Evolutionary conservation across 1,140 invertebrate species (phyloP), one percentile per base, ranked within the genome.

Genomic region (Tetragnatha versicolor): DNA sequence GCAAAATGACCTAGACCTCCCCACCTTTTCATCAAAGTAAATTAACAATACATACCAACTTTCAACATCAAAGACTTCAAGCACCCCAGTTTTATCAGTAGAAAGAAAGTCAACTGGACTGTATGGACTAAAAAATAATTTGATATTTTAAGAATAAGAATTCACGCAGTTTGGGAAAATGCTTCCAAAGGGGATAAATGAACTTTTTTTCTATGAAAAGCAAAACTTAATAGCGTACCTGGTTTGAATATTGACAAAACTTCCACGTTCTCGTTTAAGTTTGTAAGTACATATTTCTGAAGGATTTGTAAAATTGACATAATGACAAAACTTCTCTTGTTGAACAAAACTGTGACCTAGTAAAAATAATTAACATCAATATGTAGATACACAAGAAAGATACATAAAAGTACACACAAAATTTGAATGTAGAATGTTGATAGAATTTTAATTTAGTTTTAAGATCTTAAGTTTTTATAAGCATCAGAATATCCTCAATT

Each of bases 221-320:
- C 35, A n/a, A n/a, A 60, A 33, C 20, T 35, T 25, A 60, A n/a
- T 51, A 22, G 7, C 60, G 42, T 63, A 63, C 60, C 60, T 63
- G 17, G 60, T 37, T 63, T 6, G 33, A 39, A 63, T 63, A 42
- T 63, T 63, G 37, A 22, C 33, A 42, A 27, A 17, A 58, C 35
- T 58, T 12, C 3, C 27, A 20, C 27, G 9, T 4, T 3, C 0
- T 6, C 29, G 25, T 45, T 45, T 45, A 22, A 25, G 25, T 5
- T 10, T 27, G 33, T n/a, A 37, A 10, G 22, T 14, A 12, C 9
- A 17, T 3, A 63, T 63, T 1, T 42, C 33, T 14, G 20, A 25
- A 5, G 17, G 2, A 20, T 63, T n/a, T 6, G 2, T 63, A 42
- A 63, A 63, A 63, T 63, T n/a, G 7, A 63, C 14, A 42, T 39